Evolutionary conservation across 2,113 vertebrate genomes (phyloP), one percentile per base, ranked within the genome.

Genomic region (Morone chrysops): DNA sequence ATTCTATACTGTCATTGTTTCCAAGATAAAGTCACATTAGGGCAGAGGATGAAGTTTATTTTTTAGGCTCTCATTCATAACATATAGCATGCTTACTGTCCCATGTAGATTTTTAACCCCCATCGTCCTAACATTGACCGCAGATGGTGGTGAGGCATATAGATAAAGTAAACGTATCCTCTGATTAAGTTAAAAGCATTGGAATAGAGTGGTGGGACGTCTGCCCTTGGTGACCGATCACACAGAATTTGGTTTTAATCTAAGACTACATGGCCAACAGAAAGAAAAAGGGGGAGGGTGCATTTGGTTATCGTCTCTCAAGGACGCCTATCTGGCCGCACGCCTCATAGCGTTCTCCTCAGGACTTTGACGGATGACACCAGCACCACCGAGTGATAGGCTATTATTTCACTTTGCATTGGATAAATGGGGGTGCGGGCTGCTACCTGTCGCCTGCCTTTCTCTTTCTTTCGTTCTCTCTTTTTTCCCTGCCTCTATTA

Each of bases 331-430:
- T 85, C 87, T 25, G 40, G 81, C 78, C 68, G 53, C 18, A 65
- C 50, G 59, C 89, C 89, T 93, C 87, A 40, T 75, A 74, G 86
- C 68, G n/a, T 80, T 80, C 81, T 90, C 83, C 83, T 90, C 84
- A 1, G 77, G 90, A 87, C 82, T 94, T 91, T 96, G 95, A 96
- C 89, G 87, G 93, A 96, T 95, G 94, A 92, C 86, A 88, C 88
- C 67, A 56, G 88, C 40, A 70, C 81, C 85, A 31, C 79, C 31
- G 85, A 94, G 91, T 96, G 95, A 96, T 95, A 91, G 94, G 92
- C 94, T 94, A 95, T 95, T 95, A 96, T 95, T 95, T 95, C 91
- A 94, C 94, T 94, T 94, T 95, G 94, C 94, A 94, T 95, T 89
- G 93, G 90, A 94, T 93, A 94, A 96, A 95, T 95, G 94, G 89